These are phyloP conservation scores for Caenorhabditis sp. DNA, from an alignment of 2,888 invertebrate species.

Conservation along the genomic window DNA sequence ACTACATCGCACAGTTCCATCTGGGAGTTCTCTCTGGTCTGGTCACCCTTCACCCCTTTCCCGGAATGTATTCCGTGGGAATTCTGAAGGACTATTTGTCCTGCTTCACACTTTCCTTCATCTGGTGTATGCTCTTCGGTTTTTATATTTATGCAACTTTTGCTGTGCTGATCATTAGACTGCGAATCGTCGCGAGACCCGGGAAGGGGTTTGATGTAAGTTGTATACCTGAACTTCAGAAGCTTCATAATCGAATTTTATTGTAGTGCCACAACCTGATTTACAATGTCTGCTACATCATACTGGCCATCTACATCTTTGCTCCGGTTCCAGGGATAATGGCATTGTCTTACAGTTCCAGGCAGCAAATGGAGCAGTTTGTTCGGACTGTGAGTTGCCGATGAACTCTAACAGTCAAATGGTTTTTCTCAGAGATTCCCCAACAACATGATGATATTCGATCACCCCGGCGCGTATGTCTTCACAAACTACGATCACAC, in stretches of 20 bases:
- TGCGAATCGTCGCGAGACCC: neutral
- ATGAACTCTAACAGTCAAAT: neutral
- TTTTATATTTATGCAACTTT: neutral
- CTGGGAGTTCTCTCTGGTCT: neutral
- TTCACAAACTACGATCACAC: neutral
- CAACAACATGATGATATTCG: neutral
- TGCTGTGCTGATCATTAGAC: neutral
- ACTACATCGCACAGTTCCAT: conserved; percentile 5
- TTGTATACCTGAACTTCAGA: too few species aligned
- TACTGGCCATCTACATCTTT: neutral
- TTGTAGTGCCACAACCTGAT: neutral
- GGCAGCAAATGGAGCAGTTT: neutral
- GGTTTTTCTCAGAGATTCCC: neutral
- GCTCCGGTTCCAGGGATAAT: neutral
- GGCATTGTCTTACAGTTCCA: neutral
- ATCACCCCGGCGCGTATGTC: neutral
- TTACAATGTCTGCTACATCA: neutral
- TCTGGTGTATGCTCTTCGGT: neutral
- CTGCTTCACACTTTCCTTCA: neutral
- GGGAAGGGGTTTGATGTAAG: neutral
- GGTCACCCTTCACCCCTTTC: neutral
- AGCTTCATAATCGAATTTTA: too few species aligned
- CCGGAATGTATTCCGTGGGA: neutral
- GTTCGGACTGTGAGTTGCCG: neutral
- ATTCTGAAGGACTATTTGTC: neutral